phyloP scores from a whole-genome alignment of 2,888 invertebrate genomes.

The Sarcophaga caerulescens region DNA sequence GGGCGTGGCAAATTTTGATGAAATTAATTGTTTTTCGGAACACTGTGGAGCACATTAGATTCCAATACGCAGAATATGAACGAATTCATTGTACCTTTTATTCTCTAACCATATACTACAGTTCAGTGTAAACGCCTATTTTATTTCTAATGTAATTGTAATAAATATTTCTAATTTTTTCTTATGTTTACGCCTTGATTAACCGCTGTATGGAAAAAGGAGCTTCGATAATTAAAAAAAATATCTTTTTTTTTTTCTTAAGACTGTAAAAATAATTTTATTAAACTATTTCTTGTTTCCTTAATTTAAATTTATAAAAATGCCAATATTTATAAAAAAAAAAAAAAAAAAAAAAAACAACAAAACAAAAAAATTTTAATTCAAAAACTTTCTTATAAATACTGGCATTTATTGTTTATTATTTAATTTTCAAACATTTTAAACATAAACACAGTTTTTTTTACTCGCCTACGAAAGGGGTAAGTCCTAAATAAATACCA shows the following conservation, averaged over 20 bases:
- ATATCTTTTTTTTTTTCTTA: neutral
- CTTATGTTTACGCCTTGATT: conserved; percentile 39
- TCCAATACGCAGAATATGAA: no score
- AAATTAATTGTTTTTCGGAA: no score
- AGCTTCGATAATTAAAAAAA: conserved; percentile 57
- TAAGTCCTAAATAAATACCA: conserved; percentile 49
- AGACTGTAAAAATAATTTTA: neutral
- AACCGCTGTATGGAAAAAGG: conserved; percentile 57
- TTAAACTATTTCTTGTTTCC: neutral
- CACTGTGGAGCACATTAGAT: no score
- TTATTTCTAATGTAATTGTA: neutral
- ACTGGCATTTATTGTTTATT: neutral
- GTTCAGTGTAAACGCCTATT: conserved; percentile 23
- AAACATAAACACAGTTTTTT: conserved; percentile 58
- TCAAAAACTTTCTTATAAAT: conserved; percentile 4
- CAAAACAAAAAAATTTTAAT: no score
- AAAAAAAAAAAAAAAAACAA: no score
- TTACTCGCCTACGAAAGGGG: conserved; percentile 53
- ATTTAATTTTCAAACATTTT: conserved; percentile 50
- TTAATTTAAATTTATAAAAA: neutral
- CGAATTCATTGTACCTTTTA: no score
- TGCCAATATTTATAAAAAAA: conserved; percentile 2
- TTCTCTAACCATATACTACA: no score
- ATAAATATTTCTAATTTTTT: conserved; percentile 28
- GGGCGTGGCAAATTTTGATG: no score